Evolutionary conservation across 2,797 vertebrate species (phyloP).

Genomic region (Chaunax sp.): DNA sequence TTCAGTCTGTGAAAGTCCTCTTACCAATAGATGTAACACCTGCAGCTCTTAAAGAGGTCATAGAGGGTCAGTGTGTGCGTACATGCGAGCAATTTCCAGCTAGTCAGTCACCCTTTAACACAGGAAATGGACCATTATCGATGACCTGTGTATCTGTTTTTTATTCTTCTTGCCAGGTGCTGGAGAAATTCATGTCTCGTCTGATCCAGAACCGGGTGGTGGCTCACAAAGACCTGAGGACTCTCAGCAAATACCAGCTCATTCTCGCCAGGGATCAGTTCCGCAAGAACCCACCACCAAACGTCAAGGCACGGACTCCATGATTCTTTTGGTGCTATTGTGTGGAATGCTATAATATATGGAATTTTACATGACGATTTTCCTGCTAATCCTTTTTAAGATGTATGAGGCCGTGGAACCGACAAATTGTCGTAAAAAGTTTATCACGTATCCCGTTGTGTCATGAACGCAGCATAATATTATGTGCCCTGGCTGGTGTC

Average conservation of each 20-base stretch:
- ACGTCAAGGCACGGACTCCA: conserved; percentile 70
- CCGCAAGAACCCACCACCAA: conserved; percentile 89
- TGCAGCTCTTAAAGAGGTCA: background rate
- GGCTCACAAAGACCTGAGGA: conserved; percentile 84
- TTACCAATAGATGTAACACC: background rate
- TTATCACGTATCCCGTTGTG: no score
- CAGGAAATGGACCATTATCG: conserved; percentile 37
- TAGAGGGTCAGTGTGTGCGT: background rate
- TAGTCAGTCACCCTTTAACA: background rate
- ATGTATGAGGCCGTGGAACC: background rate
- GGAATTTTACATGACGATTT: background rate
- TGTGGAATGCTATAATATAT: background rate
- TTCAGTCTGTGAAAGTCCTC: conserved; percentile 28
- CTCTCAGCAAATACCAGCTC: conserved; percentile 92
- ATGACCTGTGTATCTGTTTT: conserved; percentile 27
- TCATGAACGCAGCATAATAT: background rate
- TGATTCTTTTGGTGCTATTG: background rate
- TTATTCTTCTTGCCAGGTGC: conserved; percentile 80
- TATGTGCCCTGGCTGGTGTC: background rate
- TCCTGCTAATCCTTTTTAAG: background rate
- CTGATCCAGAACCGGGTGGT: conserved; percentile 87
- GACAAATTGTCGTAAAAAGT: background rate
- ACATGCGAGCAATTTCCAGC: background rate
- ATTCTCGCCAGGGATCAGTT: conserved; percentile 95
- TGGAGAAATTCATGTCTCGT: conserved; percentile 89